Evolutionary conservation across 2,888 invertebrate genomes (phyloP).

Genomic region (Caenorhabditis sulstoni): DNA sequence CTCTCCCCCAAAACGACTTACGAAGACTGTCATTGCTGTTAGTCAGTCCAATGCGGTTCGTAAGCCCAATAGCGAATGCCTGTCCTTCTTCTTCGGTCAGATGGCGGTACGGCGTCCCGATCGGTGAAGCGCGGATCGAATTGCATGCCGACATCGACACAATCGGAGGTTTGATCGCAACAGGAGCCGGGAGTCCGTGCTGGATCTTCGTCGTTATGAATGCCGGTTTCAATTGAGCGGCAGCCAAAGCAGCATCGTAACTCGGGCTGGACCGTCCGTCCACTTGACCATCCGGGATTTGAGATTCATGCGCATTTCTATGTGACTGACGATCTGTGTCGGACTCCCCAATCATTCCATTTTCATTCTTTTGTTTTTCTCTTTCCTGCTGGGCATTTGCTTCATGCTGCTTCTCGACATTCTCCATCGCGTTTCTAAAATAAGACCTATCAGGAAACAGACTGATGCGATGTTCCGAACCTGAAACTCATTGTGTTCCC

Average conservation of each 20-base stretch:
- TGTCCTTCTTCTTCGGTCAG: conserved; percentile 63
- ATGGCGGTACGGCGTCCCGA: conserved; percentile 63
- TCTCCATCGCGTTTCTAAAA: conserved; percentile 15
- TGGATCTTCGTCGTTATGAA: conserved; percentile 35
- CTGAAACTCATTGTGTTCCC: conserved; percentile 69
- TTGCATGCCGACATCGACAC: conserved; percentile 59
- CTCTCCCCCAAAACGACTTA: conserved; percentile 15
- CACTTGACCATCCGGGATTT: too few relatives aligned
- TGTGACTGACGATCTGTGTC: too few relatives aligned
- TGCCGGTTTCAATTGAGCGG: conserved; percentile 16
- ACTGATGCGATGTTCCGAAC: conserved; percentile 28
- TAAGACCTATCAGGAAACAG: too few relatives aligned
- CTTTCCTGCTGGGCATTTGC: not conserved
- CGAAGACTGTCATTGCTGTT: conserved; percentile 58
- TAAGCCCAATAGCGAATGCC: conserved; percentile 31
- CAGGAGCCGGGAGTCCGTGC: conserved; percentile 63
- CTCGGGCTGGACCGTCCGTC: conserved; percentile 6
- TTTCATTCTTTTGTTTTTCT: too few relatives aligned
- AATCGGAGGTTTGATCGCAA: conserved; percentile 67
- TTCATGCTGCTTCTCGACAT: not conserved
- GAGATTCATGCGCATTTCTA: too few relatives aligned
- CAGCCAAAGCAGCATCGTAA: not conserved
- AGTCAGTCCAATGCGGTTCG: conserved; percentile 30
- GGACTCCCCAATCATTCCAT: too few relatives aligned
- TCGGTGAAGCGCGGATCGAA: conserved; percentile 64